phyloP scores from a whole-genome alignment of 2,797 vertebrate genomes.

The Gadopsis marmoratus region DNA sequence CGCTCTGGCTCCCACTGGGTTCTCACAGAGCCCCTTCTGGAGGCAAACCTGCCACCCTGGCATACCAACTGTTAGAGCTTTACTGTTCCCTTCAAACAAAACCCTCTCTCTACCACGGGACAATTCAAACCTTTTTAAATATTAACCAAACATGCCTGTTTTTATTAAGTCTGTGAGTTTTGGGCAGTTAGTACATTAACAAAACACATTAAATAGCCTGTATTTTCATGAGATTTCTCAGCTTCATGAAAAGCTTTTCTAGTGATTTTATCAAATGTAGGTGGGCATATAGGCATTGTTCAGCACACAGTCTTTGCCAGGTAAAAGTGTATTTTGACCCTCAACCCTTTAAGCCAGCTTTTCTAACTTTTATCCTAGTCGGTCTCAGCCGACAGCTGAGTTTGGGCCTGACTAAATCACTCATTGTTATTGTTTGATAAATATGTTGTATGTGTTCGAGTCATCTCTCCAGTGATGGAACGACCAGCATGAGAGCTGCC shows the following conservation, averaged over 20 bases:
- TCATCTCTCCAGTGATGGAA: conserved; percentile 8
- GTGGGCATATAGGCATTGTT: conserved; percentile 9
- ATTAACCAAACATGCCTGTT: conserved; percentile 29
- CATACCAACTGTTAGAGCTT: conserved; percentile 78
- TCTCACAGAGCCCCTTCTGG: conserved; percentile 82
- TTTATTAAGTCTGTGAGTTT: conserved; percentile 22
- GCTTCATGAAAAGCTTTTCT: neutral
- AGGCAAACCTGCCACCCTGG: conserved; percentile 78
- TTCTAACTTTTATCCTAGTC: conserved; percentile 7
- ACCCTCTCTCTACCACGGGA: conserved; percentile 24
- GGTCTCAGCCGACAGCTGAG: conserved; percentile 1
- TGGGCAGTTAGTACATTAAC: neutral
- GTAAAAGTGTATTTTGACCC: neutral
- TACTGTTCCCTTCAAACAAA: conserved; percentile 68
- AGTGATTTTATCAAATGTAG: neutral
- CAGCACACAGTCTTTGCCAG: neutral
- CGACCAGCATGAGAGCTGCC: conserved; percentile 9
- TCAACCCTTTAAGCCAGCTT: neutral
- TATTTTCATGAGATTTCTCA: conserved; percentile 4
- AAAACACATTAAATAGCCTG: neutral
- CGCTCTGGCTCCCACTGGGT: conserved; percentile 72
- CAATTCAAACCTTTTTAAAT: conserved; percentile 50
- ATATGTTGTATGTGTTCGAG: conserved; percentile 6
- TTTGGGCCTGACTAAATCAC: conserved; percentile 10
- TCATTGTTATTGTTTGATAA: conserved; percentile 7